phyloP scores from a whole-genome alignment of 2,113 vertebrate species.

The Macrotus californicus region DNA sequence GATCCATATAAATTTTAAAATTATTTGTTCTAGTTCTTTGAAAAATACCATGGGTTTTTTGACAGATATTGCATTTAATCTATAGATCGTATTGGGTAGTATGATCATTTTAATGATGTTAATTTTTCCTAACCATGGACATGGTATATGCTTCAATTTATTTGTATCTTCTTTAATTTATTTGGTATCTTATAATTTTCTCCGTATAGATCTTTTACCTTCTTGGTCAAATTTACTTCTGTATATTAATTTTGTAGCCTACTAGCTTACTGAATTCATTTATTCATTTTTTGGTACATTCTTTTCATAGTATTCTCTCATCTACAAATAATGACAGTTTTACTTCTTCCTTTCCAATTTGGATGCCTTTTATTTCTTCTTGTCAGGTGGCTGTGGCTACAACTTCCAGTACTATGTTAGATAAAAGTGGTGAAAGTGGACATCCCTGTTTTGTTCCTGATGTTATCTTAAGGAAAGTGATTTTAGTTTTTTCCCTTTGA shows the following conservation, averaged over 20 bases:
- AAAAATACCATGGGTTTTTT: not conserved
- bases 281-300: not conserved
- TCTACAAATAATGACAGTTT: not conserved
- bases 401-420: too few relatives aligned
- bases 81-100: not conserved
- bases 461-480: not conserved
- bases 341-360: not conserved
- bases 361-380: not conserved
- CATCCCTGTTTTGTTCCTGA: not conserved
- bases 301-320: not conserved
- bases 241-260: not conserved
- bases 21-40: not conserved
- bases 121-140: not conserved
- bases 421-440: too few relatives aligned
- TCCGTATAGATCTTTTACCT: not conserved
- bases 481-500: not conserved
- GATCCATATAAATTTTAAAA: not conserved
- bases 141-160: not conserved
- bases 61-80: not conserved
- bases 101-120: not conserved
- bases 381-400: not conserved
- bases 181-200: not conserved
- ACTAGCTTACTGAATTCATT: not conserved
- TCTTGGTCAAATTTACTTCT: not conserved
- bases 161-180: not conserved